Conservation (phyloP, 2,888 invertebrate species). For the Harpalus rubripes region DNA sequence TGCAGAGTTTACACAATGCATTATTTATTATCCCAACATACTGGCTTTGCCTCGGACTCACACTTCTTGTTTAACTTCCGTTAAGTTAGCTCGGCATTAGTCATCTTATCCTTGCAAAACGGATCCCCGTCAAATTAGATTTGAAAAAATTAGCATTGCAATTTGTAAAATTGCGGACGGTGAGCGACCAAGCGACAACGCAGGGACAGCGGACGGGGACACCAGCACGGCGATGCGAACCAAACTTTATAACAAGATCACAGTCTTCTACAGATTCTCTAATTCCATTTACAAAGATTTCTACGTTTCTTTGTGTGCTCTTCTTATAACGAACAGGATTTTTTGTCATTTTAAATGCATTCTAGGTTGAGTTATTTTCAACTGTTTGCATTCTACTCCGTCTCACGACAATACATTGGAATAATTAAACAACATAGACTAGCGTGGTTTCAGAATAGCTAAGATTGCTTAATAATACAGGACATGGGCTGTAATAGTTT, state of each 20-base stretch:
- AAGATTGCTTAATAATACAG: background rate
- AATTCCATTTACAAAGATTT: slow-evolving; percentile 64
- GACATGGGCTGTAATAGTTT: background rate
- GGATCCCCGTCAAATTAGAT: slow-evolving; percentile 66
- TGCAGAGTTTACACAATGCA: slow-evolving; percentile 67
- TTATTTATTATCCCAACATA: slow-evolving; percentile 65
- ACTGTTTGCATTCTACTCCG: slow-evolving; percentile 13
- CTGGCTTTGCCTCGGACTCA: background rate
- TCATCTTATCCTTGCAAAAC: slow-evolving; percentile 64
- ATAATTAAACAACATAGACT: background rate
- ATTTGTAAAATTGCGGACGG: slow-evolving; percentile 65
- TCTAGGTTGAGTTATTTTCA: slow-evolving; percentile 11
- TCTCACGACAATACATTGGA: background rate
- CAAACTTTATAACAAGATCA: slow-evolving; percentile 67
- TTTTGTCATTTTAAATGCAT: slow-evolving; percentile 51
- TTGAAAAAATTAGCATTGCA: slow-evolving; percentile 68
- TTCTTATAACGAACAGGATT: slow-evolving; percentile 34
- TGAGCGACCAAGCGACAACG: slow-evolving; percentile 28
- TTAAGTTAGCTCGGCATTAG: slow-evolving; percentile 58
- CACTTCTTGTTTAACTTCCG: slow-evolving; percentile 65
- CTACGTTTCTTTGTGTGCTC: slow-evolving; percentile 55
- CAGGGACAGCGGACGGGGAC: slow-evolving; percentile 19
- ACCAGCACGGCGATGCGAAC: background rate
- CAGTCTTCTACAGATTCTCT: slow-evolving; percentile 60
- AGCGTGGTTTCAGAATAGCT: background rate